Percentiles rank a stretch among this genome's conserved stretches.
Conservation (phyloP, 2,888 invertebrate genomes). For the Eledone cirrhosa region DNA sequence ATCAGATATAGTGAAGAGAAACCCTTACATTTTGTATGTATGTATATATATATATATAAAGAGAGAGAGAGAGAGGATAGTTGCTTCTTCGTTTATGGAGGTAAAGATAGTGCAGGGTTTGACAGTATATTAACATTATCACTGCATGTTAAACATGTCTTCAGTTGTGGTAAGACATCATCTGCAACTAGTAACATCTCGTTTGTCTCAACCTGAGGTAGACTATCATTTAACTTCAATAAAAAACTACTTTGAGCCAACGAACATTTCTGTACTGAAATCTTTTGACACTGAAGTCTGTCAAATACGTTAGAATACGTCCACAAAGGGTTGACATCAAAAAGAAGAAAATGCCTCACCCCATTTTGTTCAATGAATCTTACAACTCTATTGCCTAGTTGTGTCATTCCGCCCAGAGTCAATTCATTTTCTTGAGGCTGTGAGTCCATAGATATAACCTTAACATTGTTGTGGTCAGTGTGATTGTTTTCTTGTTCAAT, state of each 20-base stretch:
- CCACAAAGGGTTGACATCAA: not conserved
- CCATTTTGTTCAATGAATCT: not conserved
- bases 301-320: not conserved
- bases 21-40: too few relatives aligned
- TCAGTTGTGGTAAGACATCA: conserved; percentile 2
- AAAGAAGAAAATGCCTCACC: conserved; percentile 14
- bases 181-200: conserved; percentile 14
- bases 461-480: not conserved
- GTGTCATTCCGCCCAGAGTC: conserved; percentile 9
- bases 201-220: conserved; percentile 11
- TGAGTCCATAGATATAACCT: not conserved
- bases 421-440: not conserved
- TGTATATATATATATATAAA: too few relatives aligned
- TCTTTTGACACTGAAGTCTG: not conserved
- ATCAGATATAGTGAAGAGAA: too few relatives aligned
- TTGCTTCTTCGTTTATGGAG: too few relatives aligned
- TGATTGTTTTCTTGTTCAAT: not conserved
- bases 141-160: not conserved
- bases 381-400: not conserved
- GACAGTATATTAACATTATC: too few relatives aligned
- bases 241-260: not conserved
- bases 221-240: not conserved
- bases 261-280: not conserved
- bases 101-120: too few relatives aligned
- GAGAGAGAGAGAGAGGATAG: too few relatives aligned